Evolutionary conservation across 2,888 invertebrate genomes (phyloP), one percentile per base, ranked within the genome.

Genomic region (Drosophila sordidula): DNA sequence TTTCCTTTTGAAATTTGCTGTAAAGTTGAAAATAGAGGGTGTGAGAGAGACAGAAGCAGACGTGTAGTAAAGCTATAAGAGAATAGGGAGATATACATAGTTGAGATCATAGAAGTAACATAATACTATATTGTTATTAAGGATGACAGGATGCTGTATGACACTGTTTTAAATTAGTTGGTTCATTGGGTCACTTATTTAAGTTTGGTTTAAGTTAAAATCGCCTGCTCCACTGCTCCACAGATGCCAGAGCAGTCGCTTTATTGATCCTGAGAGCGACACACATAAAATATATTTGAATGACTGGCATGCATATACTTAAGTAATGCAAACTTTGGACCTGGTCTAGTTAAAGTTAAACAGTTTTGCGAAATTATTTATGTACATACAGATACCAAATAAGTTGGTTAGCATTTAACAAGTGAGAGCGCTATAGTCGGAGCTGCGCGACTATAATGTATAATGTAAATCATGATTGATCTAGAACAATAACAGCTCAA

Each of bases 271-370:
- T 50, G 45, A 49, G 18, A 58, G 12, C 51, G 45, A 49, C 73
- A 75, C 75, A 76, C 76, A 76, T 76, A 76, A 76, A 56, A 38
- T 58, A 66, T 59, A 72, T 75, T 66, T 38, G 72, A 75, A 62
- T 58, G 62, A 71, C 70, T 75, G 67, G 68, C 72, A 72, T 38
- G 66, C 72, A 44, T 39, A 29, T 26, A 38, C 11, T 14, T 11
- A 45, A 52, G n/a, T 38, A 38, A 51, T 39, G 55, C n/a, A 49
- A 39, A 26, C 34, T 25, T 47, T 9, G 26, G 29, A 18, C n/a
- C 12, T 18, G 9, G 14, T 22, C 3, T 47, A 18, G 6, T 29
- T 6, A 29, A 14, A 46, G 22, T 36, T 47, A 32, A 16, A 32
- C 16, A 4, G n/a, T 14, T 14, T 29, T 5, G 3, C 25, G 1